Percentiles rank a stretch among this genome's conserved stretches.
These are phyloP conservation scores for Antitype chi DNA, from an alignment of 2,888 invertebrate species.

Conservation along the genomic window DNA sequence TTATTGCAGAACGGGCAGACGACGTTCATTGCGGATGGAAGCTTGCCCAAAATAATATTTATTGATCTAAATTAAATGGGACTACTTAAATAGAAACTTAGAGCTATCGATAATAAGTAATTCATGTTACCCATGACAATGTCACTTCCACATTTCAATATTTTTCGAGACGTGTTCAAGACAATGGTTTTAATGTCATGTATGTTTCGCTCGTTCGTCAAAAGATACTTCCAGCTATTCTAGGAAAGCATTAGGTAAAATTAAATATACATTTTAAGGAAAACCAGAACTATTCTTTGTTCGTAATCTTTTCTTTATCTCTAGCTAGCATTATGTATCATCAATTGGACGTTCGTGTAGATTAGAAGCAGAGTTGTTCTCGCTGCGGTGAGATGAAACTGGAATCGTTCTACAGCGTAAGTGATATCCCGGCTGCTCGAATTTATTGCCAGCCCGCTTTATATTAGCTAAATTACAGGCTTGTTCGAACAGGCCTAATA, in stretches of 20 bases:
- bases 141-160: background rate
- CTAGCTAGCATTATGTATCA: constrained; percentile 27
- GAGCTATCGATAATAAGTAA: constrained; percentile 30
- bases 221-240: constrained; percentile 7
- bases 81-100: constrained; percentile 62
- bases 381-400: constrained; percentile 43
- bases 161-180: background rate
- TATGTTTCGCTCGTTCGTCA: constrained; percentile 4
- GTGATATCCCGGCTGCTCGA: constrained; percentile 43
- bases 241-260: constrained; percentile 15
- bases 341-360: constrained; percentile 34
- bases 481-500: constrained; percentile 46
- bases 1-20: constrained; percentile 70
- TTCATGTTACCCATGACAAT: constrained; percentile 3
- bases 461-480: constrained; percentile 45
- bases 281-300: constrained; percentile 15
- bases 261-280: constrained; percentile 4
- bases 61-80: constrained; percentile 69
- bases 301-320: constrained; percentile 19
- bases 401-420: constrained; percentile 47
- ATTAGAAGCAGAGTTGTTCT: constrained; percentile 45
- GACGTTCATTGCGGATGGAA: constrained; percentile 77
- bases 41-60: constrained; percentile 80
- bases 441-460: constrained; percentile 47
- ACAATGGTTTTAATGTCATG: background rate